phyloP scores from a whole-genome alignment of 92 coral and sea anemone genomes.

The Epizoanthus fatuus region DNA sequence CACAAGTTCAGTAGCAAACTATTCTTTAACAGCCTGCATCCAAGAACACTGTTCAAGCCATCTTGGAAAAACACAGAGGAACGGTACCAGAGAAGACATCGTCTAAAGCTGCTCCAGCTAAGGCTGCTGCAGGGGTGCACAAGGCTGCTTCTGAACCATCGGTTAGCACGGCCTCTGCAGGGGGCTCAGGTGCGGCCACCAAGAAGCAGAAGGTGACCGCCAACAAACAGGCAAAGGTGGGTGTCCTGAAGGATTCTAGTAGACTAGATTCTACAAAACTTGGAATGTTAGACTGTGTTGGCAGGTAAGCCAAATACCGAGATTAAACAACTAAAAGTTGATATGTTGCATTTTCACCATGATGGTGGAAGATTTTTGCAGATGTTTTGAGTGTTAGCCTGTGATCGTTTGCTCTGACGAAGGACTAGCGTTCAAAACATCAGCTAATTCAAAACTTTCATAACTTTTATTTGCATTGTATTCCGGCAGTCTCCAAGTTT shows the following conservation, averaged over 20 bases:
- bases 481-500: too few species aligned
- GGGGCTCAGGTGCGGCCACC: conserved; percentile 52
- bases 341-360: background rate
- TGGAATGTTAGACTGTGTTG: too few species aligned
- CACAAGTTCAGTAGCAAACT: background rate
- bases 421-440: too few species aligned
- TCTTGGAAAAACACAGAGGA: conserved; percentile 90
- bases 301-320: too few species aligned
- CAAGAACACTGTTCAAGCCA: conserved; percentile 78
- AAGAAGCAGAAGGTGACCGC: conserved; percentile 63
- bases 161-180: conserved; percentile 33
- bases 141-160: conserved; percentile 53
- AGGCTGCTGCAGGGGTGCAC: conserved; percentile 47
- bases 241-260: background rate
- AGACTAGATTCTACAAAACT: too few species aligned
- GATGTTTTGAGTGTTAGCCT: background rate
- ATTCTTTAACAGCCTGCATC: conserved; percentile 84
- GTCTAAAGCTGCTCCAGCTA: conserved; percentile 61
- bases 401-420: too few species aligned
- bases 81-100: conserved; percentile 81
- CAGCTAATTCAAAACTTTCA: too few species aligned
- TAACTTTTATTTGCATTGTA: too few species aligned
- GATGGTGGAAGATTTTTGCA: background rate
- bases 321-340: too few species aligned
- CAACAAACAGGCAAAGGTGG: conserved; percentile 68